A percentile compares a stretch with the other conserved stretches of the same genome.
These are phyloP conservation scores for Lapara coniferarum DNA, from an alignment of 2,888 invertebrate genomes.

Conservation along the genomic window DNA sequence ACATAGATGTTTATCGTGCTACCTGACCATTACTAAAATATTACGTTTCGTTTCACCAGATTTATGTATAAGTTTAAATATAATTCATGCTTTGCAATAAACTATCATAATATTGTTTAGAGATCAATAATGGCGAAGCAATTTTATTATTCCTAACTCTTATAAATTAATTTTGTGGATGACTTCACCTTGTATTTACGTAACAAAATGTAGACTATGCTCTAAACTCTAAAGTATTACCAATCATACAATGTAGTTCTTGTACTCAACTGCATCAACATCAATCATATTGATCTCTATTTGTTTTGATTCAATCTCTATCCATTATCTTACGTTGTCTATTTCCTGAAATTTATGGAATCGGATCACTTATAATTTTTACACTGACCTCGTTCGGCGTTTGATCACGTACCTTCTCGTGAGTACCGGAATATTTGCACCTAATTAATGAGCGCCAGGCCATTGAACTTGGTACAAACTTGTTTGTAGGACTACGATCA, in stretches of 20 bases:
- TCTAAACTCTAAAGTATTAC: too few species aligned
- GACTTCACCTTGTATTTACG: too few species aligned
- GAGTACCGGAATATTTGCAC: constrained; percentile 47
- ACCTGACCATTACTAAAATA: too few species aligned
- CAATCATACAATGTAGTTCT: background rate
- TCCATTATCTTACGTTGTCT: constrained; percentile 12
- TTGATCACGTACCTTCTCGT: constrained; percentile 27
- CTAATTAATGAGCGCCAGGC: constrained; percentile 53
- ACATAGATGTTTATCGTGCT: too few species aligned
- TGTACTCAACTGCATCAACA: background rate
- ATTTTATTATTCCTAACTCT: too few species aligned
- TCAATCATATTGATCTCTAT: constrained; percentile 4
- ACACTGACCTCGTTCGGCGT: constrained; percentile 31
- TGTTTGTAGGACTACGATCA: constrained; percentile 39
- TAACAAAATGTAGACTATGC: too few species aligned
- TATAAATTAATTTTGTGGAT: too few species aligned
- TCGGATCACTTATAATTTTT: constrained; percentile 6
- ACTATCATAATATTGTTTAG: too few species aligned
- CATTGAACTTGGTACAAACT: constrained; percentile 54
- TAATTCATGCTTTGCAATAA: too few species aligned
- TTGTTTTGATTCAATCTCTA: constrained; percentile 4
- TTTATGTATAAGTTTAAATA: too few species aligned
- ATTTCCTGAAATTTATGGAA: background rate
- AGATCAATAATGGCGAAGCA: too few species aligned
- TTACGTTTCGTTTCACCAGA: too few species aligned